Evolutionary conservation across 2,113 vertebrate genomes (phyloP).

Genomic region (Cavia porcellus): DNA sequence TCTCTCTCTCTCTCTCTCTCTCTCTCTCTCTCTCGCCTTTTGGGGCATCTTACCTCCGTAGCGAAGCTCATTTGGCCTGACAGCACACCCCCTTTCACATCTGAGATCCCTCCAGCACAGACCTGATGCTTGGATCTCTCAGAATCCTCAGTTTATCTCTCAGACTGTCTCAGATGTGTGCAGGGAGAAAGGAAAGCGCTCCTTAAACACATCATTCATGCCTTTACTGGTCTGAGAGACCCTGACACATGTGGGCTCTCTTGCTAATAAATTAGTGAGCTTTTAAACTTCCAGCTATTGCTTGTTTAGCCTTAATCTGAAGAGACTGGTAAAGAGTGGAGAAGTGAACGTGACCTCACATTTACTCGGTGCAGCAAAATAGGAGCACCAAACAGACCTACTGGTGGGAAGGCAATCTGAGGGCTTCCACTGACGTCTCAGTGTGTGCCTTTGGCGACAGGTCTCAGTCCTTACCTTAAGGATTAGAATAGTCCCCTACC

Average conservation of each 20-base stretch:
- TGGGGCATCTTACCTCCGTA: neutral
- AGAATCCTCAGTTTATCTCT: neutral
- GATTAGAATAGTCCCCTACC: neutral
- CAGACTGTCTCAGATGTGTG: neutral
- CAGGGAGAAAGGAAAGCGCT: neutral
- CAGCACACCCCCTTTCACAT: neutral
- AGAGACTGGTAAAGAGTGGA: neutral
- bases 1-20: neutral
- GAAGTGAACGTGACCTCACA: neutral
- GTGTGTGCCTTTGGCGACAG: neutral
- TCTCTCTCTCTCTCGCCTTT: too few relatives aligned
- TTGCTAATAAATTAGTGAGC: neutral
- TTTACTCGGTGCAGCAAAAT: neutral
- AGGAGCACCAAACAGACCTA: neutral
- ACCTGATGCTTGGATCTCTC: neutral
- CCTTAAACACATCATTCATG: neutral
- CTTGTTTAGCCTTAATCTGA: neutral
- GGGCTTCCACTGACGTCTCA: neutral
- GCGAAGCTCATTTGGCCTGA: neutral
- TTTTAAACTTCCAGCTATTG: neutral
- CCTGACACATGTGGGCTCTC: neutral
- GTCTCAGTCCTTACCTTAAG: neutral
- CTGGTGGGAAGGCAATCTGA: neutral
- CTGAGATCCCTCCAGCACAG: neutral
- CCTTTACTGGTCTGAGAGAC: neutral